Evolutionary conservation across 2,888 invertebrate genomes (phyloP).

Genomic region (Oeneis ivallda): DNA sequence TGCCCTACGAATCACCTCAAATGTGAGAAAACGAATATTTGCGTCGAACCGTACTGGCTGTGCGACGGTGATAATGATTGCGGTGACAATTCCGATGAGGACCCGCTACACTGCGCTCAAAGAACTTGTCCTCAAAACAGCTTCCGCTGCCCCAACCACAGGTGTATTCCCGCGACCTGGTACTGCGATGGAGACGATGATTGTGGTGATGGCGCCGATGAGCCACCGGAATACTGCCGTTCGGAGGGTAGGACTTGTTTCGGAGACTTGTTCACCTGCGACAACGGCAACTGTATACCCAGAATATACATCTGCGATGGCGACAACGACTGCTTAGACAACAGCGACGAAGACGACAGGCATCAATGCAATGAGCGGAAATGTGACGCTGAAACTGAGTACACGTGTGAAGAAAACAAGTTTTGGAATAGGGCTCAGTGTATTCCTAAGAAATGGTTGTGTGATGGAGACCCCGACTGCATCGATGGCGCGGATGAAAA

Average conservation of each 20-base stretch:
- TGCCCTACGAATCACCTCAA: slow-evolving; percentile 95
- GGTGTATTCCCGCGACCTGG: slow-evolving; percentile 97
- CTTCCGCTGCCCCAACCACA: slow-evolving; percentile 95
- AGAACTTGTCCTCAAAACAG: slow-evolving; percentile 95
- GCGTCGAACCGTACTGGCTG: slow-evolving; percentile 98
- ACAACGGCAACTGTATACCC: slow-evolving; percentile 97
- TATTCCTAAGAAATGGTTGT: slow-evolving; percentile 96
- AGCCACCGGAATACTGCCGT: slow-evolving; percentile 96
- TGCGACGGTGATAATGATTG: slow-evolving; percentile 99
- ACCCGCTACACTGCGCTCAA: slow-evolving; percentile 93
- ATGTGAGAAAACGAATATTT: slow-evolving; percentile 96
- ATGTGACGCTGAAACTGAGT: slow-evolving; percentile 96
- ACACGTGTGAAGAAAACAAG: slow-evolving; percentile 94
- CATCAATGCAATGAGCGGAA: slow-evolving; percentile 96
- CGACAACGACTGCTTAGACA: slow-evolving; percentile 97
- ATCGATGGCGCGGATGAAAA: slow-evolving; percentile 96
- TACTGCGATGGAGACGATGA: slow-evolving; percentile 98
- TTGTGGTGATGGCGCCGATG: slow-evolving; percentile 94
- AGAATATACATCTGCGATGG: slow-evolving; percentile 96
- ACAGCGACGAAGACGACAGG: slow-evolving; percentile 94
- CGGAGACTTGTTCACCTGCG: slow-evolving; percentile 97
- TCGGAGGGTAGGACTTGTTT: slow-evolving; percentile 97
- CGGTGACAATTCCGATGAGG: slow-evolving; percentile 96
- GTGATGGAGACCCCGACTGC: slow-evolving; percentile 98
- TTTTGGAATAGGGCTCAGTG: slow-evolving; percentile 96